phyloP scores from a whole-genome alignment of 2,888 invertebrate species.

The Scaptomyza flava region DNA sequence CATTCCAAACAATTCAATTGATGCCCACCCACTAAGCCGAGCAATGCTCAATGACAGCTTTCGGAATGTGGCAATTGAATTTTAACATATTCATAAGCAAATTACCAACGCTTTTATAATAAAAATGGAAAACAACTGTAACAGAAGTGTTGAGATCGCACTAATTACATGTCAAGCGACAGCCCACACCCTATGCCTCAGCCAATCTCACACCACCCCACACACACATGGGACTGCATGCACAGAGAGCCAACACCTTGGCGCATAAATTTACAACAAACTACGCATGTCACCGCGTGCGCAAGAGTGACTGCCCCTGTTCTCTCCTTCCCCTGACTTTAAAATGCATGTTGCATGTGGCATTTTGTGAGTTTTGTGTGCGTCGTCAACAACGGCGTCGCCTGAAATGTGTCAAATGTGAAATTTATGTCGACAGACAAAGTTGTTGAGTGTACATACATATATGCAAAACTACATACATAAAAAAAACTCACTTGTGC shows the following conservation, averaged over 20 bases:
- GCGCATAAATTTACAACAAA: slow-evolving; percentile 75
- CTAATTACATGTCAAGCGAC: slow-evolving; percentile 74
- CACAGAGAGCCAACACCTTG: slow-evolving; percentile 66
- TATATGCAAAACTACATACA: slow-evolving; percentile 2
- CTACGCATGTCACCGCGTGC: slow-evolving; percentile 69
- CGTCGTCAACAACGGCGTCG: slow-evolving; percentile 44
- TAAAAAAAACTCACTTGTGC: slow-evolving; percentile 20
- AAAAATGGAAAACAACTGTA: slow-evolving; percentile 37
- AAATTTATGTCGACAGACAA: slow-evolving; percentile 71
- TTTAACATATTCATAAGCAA: slow-evolving; percentile 71
- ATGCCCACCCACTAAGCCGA: slow-evolving; percentile 61
- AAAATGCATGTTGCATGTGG: slow-evolving; percentile 46
- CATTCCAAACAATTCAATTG: slow-evolving; percentile 5
- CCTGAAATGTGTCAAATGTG: slow-evolving; percentile 77
- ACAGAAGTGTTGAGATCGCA: slow-evolving; percentile 79
- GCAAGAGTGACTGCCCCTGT: slow-evolving; percentile 3
- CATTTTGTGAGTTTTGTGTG: slow-evolving; percentile 55
- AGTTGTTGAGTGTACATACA: slow-evolving; percentile 11
- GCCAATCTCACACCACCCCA: slow-evolving; percentile 43
- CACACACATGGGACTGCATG: slow-evolving; percentile 20
- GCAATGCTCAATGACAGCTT: slow-evolving; percentile 36
- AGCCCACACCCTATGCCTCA: slow-evolving; percentile 39
- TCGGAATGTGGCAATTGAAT: slow-evolving; percentile 71
- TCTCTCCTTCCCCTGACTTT: not conserved
- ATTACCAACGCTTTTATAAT: slow-evolving; percentile 45